phyloP scores from a whole-genome alignment of 2,797 vertebrate species.

The Etheostoma perlongum region DNA sequence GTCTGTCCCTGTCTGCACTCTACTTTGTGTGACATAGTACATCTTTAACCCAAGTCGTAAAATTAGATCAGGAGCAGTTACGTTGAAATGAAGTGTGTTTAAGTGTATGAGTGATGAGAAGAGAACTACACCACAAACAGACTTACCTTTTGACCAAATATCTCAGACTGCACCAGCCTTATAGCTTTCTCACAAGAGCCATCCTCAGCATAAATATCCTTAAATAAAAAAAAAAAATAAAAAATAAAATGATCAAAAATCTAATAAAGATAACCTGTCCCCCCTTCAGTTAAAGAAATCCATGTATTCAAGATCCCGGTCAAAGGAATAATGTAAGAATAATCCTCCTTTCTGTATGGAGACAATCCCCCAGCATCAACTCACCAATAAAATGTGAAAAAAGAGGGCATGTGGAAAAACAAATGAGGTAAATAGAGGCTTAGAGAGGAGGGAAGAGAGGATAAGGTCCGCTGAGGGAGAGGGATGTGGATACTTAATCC shows the following conservation, averaged over 20 bases:
- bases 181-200: conserved; percentile 49
- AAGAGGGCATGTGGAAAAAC: conserved; percentile 62
- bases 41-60: conserved; percentile 22
- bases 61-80: conserved; percentile 19
- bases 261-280: conserved; percentile 50
- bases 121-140: conserved; percentile 40
- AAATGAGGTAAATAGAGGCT: conserved; percentile 74
- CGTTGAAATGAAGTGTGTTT: not conserved
- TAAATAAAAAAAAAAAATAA: conserved; percentile 10
- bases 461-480: conserved; percentile 69
- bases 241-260: conserved; percentile 15
- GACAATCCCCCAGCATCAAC: conserved; percentile 68
- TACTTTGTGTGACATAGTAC: conserved; percentile 41
- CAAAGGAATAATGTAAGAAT: conserved; percentile 62
- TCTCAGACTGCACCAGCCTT: conserved; percentile 57
- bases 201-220: conserved; percentile 44
- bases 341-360: conserved; percentile 73
- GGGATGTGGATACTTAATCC: conserved; percentile 78
- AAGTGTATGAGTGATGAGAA: conserved; percentile 9
- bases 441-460: conserved; percentile 71
- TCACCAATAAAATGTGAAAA: conserved; percentile 70
- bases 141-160: conserved; percentile 73
- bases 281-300: conserved; percentile 61
- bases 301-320: conserved; percentile 61
- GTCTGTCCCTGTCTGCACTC: conserved; percentile 18